Percentiles rank a stretch among this genome's conserved stretches.
Conservation (phyloP, 2,113 vertebrate genomes). For the Archilochus colubris region DNA sequence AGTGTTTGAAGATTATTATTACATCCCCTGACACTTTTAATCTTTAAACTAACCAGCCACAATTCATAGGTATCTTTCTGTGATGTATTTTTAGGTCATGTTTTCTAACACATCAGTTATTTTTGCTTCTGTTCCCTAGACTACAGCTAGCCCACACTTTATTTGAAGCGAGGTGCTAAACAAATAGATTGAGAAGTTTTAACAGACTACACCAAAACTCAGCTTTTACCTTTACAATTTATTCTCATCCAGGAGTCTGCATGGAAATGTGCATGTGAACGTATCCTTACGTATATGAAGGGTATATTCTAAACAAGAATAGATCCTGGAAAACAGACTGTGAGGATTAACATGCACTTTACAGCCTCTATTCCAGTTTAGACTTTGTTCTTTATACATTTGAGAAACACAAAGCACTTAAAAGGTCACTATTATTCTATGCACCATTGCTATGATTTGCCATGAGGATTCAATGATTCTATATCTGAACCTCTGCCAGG, state of each 20-base stretch:
- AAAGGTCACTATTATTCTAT: background rate
- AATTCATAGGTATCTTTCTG: background rate
- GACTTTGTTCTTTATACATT: background rate
- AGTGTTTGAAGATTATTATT: background rate
- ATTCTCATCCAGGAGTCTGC: background rate
- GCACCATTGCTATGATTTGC: background rate
- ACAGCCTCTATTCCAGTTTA: background rate
- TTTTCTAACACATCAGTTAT: background rate
- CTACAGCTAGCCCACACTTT: background rate
- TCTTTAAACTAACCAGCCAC: background rate
- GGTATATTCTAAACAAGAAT: background rate
- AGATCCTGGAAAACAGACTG: background rate
- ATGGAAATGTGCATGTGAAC: rapidly evolving
- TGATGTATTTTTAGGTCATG: background rate
- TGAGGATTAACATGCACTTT: background rate
- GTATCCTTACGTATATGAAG: background rate
- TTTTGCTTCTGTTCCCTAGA: background rate
- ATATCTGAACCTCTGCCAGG: background rate
- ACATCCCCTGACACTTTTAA: background rate
- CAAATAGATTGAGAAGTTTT: background rate
- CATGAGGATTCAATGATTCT: background rate
- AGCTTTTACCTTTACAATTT: background rate
- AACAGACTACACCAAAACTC: background rate
- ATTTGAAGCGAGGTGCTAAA: background rate
- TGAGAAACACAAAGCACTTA: background rate